These are phyloP conservation scores for Rhinoderma darwinii DNA, from an alignment of 2,113 vertebrate genomes.

Conservation along the genomic window DNA sequence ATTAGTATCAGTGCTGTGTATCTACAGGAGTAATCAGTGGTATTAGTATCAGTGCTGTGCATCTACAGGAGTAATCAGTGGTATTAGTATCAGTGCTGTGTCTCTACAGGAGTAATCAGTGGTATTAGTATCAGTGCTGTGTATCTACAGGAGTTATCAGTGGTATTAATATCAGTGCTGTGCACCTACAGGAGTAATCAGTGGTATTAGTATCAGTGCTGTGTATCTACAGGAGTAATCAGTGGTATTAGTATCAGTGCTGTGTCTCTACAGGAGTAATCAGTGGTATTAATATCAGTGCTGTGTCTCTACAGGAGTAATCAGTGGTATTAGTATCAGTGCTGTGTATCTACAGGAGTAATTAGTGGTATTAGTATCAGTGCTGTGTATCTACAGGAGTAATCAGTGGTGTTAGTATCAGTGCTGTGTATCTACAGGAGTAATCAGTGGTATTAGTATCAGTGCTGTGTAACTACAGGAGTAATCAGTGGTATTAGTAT, in stretches of 20 bases:
- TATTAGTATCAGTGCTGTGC: neutral
- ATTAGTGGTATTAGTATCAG: neutral
- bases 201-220: neutral
- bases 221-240: conserved; percentile 62
- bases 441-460: neutral
- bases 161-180: neutral
- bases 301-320: neutral
- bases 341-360: conserved; percentile 64
- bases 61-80: neutral
- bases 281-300: neutral
- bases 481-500: neutral
- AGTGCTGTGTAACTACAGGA: conserved; percentile 64
- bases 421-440: neutral
- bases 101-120: conserved; percentile 62
- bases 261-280: conserved; percentile 56
- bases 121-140: too few relatives aligned
- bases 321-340: neutral
- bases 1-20: too few relatives aligned
- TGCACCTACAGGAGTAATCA: neutral
- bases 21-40: conserved; percentile 40
- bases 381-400: conserved; percentile 63
- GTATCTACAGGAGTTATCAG: conserved; percentile 58
- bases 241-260: too few relatives aligned
- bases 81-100: neutral
- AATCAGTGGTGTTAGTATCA: neutral